Evolutionary conservation across 2,113 vertebrate species (phyloP).

Genomic region (Carettochelys insculpta): DNA sequence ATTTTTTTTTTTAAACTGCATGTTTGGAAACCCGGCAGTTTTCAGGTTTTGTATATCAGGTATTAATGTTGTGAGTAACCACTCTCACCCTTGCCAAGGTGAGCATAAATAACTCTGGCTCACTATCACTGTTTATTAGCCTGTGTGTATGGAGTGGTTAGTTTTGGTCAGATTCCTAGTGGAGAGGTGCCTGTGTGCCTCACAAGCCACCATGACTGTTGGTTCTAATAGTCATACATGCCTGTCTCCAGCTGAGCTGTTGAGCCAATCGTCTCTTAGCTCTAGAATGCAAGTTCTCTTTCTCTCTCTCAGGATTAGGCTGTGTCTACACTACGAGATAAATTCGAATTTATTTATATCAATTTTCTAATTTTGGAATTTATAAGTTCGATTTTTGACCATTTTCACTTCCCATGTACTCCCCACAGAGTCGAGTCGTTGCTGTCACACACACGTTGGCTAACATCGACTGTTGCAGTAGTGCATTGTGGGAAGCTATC

Average conservation of each 20-base stretch:
- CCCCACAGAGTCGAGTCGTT: no score
- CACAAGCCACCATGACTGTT: neutral
- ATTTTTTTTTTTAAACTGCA: neutral
- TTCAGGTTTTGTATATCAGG: slow-evolving; percentile 4
- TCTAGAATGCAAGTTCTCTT: neutral
- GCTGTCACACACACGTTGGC: no score
- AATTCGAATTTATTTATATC: no score
- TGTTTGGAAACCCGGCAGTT: neutral
- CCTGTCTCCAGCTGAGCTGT: neutral
- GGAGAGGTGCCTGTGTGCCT: neutral
- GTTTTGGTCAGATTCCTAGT: neutral
- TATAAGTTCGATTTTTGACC: no score
- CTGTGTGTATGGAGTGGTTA: neutral
- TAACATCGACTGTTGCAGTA: no score
- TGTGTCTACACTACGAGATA: no score
- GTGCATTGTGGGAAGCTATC: no score
- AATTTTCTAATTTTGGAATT: no score
- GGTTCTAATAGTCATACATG: neutral
- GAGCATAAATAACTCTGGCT: neutral
- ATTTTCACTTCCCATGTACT: no score
- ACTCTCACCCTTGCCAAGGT: neutral
- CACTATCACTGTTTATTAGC: fast-evolving
- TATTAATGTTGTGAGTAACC: neutral
- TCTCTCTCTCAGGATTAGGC: no score
- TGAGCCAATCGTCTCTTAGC: neutral